Percentiles rank a stretch among this genome's conserved stretches.
phyloP scores from a whole-genome alignment of 2,797 vertebrate species.

The Siniperca obscura region DNA sequence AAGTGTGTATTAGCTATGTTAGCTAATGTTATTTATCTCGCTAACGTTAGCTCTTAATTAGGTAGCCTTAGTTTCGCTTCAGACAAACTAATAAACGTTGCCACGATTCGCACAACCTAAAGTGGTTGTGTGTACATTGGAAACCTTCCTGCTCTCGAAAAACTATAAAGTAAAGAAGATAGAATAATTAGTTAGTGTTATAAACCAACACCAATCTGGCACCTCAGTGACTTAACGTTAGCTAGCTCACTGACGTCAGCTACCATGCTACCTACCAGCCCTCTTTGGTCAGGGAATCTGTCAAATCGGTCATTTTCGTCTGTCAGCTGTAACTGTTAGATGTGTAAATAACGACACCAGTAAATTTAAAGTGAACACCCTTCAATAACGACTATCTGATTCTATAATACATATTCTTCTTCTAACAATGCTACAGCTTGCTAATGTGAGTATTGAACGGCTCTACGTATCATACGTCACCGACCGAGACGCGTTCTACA shows the following conservation, averaged over 20 bases:
- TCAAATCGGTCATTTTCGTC: conserved; percentile 82
- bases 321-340: conserved; percentile 22
- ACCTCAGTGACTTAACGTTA: conserved; percentile 40
- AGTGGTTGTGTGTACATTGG: rapidly evolving
- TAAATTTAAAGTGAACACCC: conserved; percentile 2
- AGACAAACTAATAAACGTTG: too few relatives aligned
- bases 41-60: not conserved
- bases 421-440: conserved; percentile 49
- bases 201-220: conserved; percentile 33
- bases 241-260: conserved; percentile 64
- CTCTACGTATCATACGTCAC: conserved; percentile 61
- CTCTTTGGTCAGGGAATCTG: conserved; percentile 81
- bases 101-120: rapidly evolving
- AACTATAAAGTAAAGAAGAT: not conserved
- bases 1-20: conserved; percentile 28
- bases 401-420: conserved; percentile 56
- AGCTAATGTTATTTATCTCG: conserved; percentile 34
- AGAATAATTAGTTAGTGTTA: not conserved
- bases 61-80: not conserved
- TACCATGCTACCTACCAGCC: conserved; percentile 85
- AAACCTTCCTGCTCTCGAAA: too few relatives aligned
- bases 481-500: conserved; percentile 4
- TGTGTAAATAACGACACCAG: conserved; percentile 21
- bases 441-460: conserved; percentile 57
- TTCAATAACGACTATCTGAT: conserved; percentile 52